phyloP scores from a whole-genome alignment of 2,797 vertebrate genomes.

The Acipenser ruthenus region DNA sequence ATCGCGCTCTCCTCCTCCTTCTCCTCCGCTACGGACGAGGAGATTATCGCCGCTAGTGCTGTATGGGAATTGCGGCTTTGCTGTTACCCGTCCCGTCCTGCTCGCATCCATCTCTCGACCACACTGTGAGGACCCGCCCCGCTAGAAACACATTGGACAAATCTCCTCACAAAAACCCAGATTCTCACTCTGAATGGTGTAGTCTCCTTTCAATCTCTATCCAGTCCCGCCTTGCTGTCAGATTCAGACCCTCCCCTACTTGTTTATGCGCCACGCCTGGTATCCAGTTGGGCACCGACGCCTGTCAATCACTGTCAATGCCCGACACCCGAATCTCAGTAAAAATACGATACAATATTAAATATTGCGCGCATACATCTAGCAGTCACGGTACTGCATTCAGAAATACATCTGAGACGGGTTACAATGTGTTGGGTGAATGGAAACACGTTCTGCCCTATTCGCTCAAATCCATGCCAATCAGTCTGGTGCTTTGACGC shows the following conservation, averaged over 20 bases:
- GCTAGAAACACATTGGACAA: constrained; percentile 23
- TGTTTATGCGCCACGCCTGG: constrained; percentile 7
- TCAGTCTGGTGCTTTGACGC: too few species aligned
- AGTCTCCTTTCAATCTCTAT: constrained; percentile 28
- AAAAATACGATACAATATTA: too few species aligned
- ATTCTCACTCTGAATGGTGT: constrained; percentile 40
- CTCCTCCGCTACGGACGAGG: constrained; percentile 13
- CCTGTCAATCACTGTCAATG: constrained; percentile 6
- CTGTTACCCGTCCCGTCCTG: constrained; percentile 20
- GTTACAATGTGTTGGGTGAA: too few species aligned
- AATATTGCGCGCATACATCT: too few species aligned
- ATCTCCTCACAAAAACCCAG: constrained; percentile 9
- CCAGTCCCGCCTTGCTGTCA: constrained; percentile 10
- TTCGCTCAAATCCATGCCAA: too few species aligned
- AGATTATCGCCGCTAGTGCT: constrained; percentile 7
- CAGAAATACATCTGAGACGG: too few species aligned
- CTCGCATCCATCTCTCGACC: constrained; percentile 32
- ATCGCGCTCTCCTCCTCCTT: constrained; percentile 10
- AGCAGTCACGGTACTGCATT: too few species aligned
- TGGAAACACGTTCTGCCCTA: too few species aligned
- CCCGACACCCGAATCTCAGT: too few species aligned
- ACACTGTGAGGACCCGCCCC: constrained; percentile 19
- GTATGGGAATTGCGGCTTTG: constrained; percentile 15
- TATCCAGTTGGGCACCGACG: background rate
- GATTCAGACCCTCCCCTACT: constrained; percentile 1